A percentile compares a stretch with the other conserved stretches of the same genome.
Evolutionary conservation across 2,797 vertebrate species (phyloP).

Genomic region (Gadopsis marmoratus): DNA sequence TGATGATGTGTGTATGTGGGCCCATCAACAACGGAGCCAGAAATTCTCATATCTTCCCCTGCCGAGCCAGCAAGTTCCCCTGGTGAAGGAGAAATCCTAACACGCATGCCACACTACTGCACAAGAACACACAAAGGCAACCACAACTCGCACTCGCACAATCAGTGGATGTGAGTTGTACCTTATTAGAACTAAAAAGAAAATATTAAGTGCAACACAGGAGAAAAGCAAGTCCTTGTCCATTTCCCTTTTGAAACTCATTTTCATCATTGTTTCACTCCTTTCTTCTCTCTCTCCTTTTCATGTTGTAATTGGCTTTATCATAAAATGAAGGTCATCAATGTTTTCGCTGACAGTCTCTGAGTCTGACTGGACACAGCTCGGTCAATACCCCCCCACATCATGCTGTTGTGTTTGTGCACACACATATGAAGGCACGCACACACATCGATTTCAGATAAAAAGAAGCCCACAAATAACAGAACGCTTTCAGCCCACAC

Average conservation of each 20-base stretch:
- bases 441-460: conserved; percentile 67
- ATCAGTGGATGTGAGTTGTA: not conserved
- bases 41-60: conserved; percentile 64
- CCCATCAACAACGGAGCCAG: conserved; percentile 63
- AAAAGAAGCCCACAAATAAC: conserved; percentile 66
- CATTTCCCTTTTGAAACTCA: conserved; percentile 26
- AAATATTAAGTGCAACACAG: not conserved
- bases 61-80: conserved; percentile 56
- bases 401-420: conserved; percentile 40
- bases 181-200: not conserved
- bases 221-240: conserved; percentile 32
- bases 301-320: conserved; percentile 76
- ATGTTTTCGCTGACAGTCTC: conserved; percentile 59
- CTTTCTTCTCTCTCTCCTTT: conserved; percentile 31
- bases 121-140: conserved; percentile 20
- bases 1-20: conserved; percentile 55
- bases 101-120: conserved; percentile 9
- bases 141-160: not conserved
- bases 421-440: conserved; percentile 23
- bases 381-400: conserved; percentile 50
- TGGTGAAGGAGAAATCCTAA: conserved; percentile 46
- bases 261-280: conserved; percentile 44
- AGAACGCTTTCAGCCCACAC: conserved; percentile 64
- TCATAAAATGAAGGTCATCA: conserved; percentile 82
- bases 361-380: conserved; percentile 61